phyloP scores from a whole-genome alignment of 2,797 vertebrate species.

The Xenopus petersii region DNA sequence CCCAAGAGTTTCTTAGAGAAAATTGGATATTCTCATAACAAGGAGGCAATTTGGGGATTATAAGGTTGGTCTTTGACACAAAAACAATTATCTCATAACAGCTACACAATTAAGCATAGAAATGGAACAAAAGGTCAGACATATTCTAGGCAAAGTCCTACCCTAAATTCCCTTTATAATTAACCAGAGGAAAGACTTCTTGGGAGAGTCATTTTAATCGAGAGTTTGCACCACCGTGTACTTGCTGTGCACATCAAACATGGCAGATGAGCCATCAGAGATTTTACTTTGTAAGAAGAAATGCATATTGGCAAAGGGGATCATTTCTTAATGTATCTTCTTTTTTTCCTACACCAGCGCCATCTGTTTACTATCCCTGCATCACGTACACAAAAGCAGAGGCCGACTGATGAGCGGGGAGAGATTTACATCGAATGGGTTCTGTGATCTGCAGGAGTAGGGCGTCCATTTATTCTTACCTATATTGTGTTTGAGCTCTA shows the following conservation, averaged over 20 bases:
- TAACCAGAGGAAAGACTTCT: no score
- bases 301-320: conserved; percentile 73
- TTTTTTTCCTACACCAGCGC: conserved; percentile 68
- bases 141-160: no score
- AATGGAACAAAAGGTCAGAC: no score
- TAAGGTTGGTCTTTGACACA: no score
- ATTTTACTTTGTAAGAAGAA: conserved; percentile 76
- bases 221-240: no score
- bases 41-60: no score
- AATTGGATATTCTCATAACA: no score
- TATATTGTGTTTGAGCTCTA: not conserved
- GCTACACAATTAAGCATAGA: no score
- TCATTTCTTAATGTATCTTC: conserved; percentile 78
- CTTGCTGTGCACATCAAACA: conserved; percentile 56
- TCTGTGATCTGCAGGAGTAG: not conserved
- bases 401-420: not conserved
- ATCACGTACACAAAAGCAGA: conserved; percentile 26
- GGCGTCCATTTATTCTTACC: not conserved
- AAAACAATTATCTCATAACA: no score
- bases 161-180: no score
- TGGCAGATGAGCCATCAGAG: conserved; percentile 60
- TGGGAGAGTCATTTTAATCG: no score
- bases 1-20: no score
- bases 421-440: not conserved
- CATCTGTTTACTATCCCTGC: conserved; percentile 78